Evolutionary conservation across 2,888 invertebrate species (phyloP).

Genomic region (Trissoscelio sp.): DNA sequence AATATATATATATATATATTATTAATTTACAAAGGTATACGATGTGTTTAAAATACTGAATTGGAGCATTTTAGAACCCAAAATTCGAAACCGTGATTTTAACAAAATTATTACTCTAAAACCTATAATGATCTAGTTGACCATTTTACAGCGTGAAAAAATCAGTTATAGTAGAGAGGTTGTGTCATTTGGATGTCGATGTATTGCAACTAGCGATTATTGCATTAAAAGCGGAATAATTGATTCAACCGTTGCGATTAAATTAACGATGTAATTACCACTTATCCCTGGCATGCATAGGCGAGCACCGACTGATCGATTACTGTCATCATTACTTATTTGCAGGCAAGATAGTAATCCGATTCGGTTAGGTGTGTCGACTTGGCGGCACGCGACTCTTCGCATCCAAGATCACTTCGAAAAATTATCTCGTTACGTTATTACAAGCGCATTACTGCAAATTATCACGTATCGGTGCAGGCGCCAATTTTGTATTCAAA

Average conservation of each 20-base stretch:
- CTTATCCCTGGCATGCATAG: conserved; percentile 57
- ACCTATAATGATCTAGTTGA: too few species aligned
- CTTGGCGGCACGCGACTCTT: conserved; percentile 43
- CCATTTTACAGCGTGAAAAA: too few species aligned
- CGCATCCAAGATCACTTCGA: conserved; percentile 19
- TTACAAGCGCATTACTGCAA: too few species aligned
- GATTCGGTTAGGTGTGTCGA: conserved; percentile 55
- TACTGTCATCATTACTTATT: conserved; percentile 65
- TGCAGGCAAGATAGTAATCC: conserved; percentile 62
- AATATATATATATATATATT: too few species aligned
- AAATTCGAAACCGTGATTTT: too few species aligned
- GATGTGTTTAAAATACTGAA: too few species aligned
- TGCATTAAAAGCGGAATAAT: conserved; percentile 65
- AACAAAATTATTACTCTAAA: too few species aligned
- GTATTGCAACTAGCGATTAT: conserved; percentile 56
- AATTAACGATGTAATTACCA: conserved; percentile 68
- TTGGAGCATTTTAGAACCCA: too few species aligned
- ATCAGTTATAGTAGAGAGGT: too few species aligned
- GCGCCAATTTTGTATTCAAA: neutral
- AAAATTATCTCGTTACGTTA: conserved; percentile 3
- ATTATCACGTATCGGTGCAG: too few species aligned
- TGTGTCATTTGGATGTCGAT: conserved; percentile 58
- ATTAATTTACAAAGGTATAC: too few species aligned
- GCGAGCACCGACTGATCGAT: conserved; percentile 64
- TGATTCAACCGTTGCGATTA: conserved; percentile 65